Conservation (phyloP, 2,797 vertebrate species). For the Acanthurus lineatus region DNA sequence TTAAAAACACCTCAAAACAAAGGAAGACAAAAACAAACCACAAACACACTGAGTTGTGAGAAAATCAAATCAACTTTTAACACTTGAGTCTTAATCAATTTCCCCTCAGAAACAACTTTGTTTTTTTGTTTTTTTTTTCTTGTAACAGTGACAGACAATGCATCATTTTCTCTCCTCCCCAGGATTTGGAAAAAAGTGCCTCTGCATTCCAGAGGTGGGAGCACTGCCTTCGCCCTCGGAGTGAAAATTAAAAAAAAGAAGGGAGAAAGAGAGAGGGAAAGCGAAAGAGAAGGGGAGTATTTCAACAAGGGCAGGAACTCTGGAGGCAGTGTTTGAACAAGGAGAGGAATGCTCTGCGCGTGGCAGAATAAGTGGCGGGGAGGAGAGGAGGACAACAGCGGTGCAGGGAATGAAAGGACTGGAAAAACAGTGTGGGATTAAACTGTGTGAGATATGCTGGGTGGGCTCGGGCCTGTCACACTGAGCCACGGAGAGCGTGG, state of each 20-base stretch:
- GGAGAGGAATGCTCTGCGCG: conserved; percentile 83
- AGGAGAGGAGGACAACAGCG: conserved; percentile 64
- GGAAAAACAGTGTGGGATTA: conserved; percentile 67
- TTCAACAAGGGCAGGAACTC: conserved; percentile 78
- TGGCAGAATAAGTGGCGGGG: conserved; percentile 74
- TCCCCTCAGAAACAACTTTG: conserved; percentile 34
- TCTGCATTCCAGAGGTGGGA: conserved; percentile 72
- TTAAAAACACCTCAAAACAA: neutral
- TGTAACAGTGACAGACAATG: conserved; percentile 38
- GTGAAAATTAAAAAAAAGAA: conserved; percentile 35
- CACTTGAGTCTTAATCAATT: conserved; percentile 11
- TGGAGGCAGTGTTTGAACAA: conserved; percentile 83
- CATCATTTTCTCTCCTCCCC: conserved; percentile 37
- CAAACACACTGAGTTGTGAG: neutral
- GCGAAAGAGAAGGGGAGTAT: conserved; percentile 64
- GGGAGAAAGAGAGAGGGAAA: conserved; percentile 21
- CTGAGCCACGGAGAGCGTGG: conserved; percentile 14
- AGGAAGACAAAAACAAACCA: neutral
- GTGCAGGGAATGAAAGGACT: conserved; percentile 56
- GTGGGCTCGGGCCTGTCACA: conserved; percentile 36
- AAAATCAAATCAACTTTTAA: neutral
- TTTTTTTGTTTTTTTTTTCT: conserved; percentile 10
- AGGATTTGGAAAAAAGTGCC: conserved; percentile 40
- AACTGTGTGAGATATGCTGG: conserved; percentile 44
- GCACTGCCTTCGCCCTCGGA: conserved; percentile 21